phyloP scores from a whole-genome alignment of 1,140 invertebrate genomes.

The Cherax quadricarinatus region DNA sequence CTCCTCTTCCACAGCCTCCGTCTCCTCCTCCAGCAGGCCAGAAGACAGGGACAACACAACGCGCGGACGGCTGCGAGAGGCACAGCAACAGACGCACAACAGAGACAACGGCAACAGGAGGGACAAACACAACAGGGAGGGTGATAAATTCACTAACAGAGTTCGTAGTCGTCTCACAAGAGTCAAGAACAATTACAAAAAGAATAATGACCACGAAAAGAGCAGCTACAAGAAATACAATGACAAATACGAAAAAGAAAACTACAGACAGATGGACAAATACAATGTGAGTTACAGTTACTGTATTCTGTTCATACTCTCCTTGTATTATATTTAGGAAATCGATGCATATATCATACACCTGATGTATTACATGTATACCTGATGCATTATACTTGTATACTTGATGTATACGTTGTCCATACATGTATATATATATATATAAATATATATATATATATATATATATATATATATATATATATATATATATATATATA shows the following conservation, averaged over 20 bases:
- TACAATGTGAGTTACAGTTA: constrained; percentile 44
- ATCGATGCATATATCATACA: no score
- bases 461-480: no score
- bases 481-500: no score
- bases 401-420: no score
- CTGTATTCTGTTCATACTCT: not conserved
- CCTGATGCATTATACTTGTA: no score
- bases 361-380: no score
- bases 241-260: constrained; percentile 39
- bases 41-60: constrained; percentile 22
- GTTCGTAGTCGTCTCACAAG: constrained; percentile 47
- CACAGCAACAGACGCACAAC: constrained; percentile 12
- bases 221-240: constrained; percentile 21
- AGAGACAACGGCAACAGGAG: constrained; percentile 25
- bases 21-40: constrained; percentile 10
- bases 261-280: constrained; percentile 48
- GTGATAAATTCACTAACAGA: constrained; percentile 50
- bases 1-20: constrained; percentile 30
- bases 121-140: not conserved
- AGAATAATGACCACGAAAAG: constrained; percentile 16
- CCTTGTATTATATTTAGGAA: no score
- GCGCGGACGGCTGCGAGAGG: not conserved
- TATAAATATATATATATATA: not conserved
- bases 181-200: constrained; percentile 26
- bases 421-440: not conserved